A percentile compares a stretch with the other conserved stretches of the same genome.
phyloP scores from a whole-genome alignment of 2,888 invertebrate species.

The Rhynchonema sp. region DNA sequence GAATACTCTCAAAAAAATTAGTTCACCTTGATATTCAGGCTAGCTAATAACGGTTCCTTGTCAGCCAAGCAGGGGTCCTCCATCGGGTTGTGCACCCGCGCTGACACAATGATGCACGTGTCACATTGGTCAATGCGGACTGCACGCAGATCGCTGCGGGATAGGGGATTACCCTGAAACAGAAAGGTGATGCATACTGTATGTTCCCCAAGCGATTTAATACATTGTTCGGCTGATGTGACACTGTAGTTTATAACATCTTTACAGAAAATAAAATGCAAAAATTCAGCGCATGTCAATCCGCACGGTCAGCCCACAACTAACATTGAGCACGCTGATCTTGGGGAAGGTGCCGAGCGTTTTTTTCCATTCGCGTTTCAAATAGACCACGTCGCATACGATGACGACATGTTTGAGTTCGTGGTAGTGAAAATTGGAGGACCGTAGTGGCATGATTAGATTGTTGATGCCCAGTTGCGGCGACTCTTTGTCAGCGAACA shows the following conservation, averaged over 20 bases:
- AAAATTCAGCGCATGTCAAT: too few species aligned
- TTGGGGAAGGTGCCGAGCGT: constrained; percentile 96
- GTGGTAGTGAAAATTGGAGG: constrained; percentile 95
- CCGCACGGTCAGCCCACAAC: too few species aligned
- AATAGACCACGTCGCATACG: constrained; percentile 91
- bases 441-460: constrained; percentile 89
- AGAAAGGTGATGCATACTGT: too few species aligned
- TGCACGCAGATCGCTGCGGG: constrained; percentile 88
- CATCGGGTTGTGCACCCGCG: constrained; percentile 57
- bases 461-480: constrained; percentile 83
- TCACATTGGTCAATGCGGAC: constrained; percentile 97
- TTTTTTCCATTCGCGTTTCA: constrained; percentile 81
- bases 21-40: constrained; percentile 75
- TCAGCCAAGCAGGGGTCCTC: constrained; percentile 4
- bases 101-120: constrained; percentile 98
- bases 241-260: too few species aligned
- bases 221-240: too few species aligned
- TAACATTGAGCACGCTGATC: constrained; percentile 84
- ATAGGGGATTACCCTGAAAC: constrained; percentile 73
- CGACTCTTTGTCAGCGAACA: constrained; percentile 92
- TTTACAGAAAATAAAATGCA: too few species aligned
- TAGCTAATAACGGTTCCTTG: constrained; percentile 51
- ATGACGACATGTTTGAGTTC: constrained; percentile 96
- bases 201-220: too few species aligned
- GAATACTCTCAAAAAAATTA: too few species aligned